Percentiles rank a stretch among this genome's conserved stretches.
phyloP scores from a whole-genome alignment of 1,140 invertebrate species.

The Heterodera carotae region DNA sequence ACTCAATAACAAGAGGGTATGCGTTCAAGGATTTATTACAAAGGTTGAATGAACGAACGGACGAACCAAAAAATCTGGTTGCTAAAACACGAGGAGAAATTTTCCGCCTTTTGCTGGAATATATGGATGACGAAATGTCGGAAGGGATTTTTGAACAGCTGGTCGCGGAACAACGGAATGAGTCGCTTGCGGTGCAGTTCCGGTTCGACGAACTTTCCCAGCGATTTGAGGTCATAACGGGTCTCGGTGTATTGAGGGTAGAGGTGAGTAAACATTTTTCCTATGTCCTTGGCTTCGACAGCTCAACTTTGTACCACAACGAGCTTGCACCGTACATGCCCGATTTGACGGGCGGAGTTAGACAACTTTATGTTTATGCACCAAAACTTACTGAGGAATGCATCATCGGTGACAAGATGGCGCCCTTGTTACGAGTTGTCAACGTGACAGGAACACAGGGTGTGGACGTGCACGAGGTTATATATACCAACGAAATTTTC shows the following conservation, averaged over 20 bases:
- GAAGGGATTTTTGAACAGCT: not conserved
- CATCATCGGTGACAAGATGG: not conserved
- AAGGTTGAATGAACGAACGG: not conserved
- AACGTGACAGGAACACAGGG: not conserved
- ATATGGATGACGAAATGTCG: not conserved
- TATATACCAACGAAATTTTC: too few relatives aligned
- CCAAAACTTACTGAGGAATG: conserved; percentile 6
- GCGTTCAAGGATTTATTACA: not conserved
- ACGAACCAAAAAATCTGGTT: not conserved
- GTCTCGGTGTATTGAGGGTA: not conserved
- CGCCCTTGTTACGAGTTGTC: conserved; percentile 13
- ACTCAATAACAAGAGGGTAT: not conserved
- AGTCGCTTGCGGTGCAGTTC: not conserved
- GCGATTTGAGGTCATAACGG: not conserved
- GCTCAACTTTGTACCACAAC: not conserved
- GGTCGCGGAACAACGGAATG: not conserved
- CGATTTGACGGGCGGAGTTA: conserved; percentile 11
- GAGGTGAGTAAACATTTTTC: not conserved
- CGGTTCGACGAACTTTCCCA: not conserved
- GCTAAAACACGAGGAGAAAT: not conserved
- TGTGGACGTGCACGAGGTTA: not conserved
- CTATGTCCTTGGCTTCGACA: conserved; percentile 17
- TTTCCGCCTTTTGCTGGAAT: not conserved
- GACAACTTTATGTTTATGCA: conserved; percentile 7
- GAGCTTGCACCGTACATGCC: conserved; percentile 18